Evolutionary conservation across 2,113 vertebrate species (phyloP).

Genomic region (Cyanistes caeruleus): DNA sequence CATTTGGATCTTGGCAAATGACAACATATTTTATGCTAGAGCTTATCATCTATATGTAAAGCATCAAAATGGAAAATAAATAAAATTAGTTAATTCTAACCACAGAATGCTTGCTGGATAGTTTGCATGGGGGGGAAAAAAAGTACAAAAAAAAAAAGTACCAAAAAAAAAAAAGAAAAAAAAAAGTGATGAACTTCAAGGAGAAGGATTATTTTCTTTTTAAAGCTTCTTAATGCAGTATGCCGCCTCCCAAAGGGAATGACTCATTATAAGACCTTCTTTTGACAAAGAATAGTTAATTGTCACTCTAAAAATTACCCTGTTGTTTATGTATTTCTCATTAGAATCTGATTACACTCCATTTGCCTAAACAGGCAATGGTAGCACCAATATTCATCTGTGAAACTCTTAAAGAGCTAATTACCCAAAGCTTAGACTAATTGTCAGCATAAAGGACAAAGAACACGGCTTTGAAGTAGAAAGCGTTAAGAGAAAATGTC

Average conservation of each 20-base stretch:
- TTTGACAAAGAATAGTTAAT: constrained; percentile 46
- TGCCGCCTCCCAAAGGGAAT: not conserved
- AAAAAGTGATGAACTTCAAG: not conserved
- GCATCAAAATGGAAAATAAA: not conserved
- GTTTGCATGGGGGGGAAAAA: not conserved
- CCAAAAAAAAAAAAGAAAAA: not conserved
- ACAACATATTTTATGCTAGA: not conserved
- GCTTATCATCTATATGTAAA: not conserved
- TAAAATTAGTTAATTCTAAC: not conserved
- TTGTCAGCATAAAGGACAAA: constrained; percentile 35
- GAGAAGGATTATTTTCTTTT: not conserved
- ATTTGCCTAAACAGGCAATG: constrained; percentile 24
- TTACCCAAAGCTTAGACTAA: constrained; percentile 45
- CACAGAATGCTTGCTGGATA: not conserved
- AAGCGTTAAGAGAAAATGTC: not conserved
- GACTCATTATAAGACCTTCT: constrained; percentile 45
- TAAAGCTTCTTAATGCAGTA: not conserved
- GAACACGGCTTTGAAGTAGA: not conserved
- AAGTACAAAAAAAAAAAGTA: not conserved
- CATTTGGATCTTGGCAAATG: not conserved
- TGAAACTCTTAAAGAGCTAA: constrained; percentile 26
- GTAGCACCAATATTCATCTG: constrained; percentile 2
- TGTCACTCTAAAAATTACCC: constrained; percentile 45
- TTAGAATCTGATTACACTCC: constrained; percentile 56
- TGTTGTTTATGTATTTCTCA: constrained; percentile 62